These are phyloP conservation scores for Yponomeuta cagnagella DNA, from an alignment of 2,888 invertebrate genomes.

Conservation along the genomic window DNA sequence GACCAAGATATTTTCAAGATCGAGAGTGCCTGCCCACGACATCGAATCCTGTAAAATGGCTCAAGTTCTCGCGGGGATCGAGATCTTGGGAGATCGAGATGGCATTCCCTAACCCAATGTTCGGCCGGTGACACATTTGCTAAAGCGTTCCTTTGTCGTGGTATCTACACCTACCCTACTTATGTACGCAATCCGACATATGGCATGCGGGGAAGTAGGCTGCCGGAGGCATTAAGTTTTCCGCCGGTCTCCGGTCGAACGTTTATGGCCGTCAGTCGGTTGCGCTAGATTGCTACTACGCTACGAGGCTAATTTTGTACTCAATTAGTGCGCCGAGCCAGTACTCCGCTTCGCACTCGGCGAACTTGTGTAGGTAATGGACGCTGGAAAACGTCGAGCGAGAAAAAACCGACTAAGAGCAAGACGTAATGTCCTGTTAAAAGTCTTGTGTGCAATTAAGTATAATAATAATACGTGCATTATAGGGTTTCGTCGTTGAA, in stretches of 20 bases:
- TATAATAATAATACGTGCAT: no score
- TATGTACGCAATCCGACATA: slow-evolving; percentile 9
- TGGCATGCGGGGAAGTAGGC: slow-evolving; percentile 23
- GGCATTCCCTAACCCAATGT: no score
- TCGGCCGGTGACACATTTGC: not conserved
- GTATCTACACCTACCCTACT: slow-evolving; percentile 11
- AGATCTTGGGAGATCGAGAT: no score
- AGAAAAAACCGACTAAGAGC: not conserved
- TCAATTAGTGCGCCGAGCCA: slow-evolving; percentile 33
- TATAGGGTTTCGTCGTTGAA: no score
- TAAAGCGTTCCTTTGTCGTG: not conserved
- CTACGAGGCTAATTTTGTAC: slow-evolving; percentile 33
- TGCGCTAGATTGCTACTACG: slow-evolving; percentile 31
- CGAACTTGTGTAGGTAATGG: not conserved
- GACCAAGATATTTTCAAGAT: no score
- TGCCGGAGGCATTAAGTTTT: slow-evolving; percentile 21
- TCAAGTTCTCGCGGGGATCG: no score
- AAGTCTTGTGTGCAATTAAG: no score
- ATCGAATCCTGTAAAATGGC: no score
- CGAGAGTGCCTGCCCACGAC: no score
- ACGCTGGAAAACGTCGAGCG: not conserved
- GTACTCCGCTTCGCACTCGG: not conserved
- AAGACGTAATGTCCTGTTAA: no score
- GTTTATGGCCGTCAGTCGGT: slow-evolving; percentile 20
- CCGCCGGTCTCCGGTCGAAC: slow-evolving; percentile 18